Evolutionary conservation across 2,888 invertebrate genomes (phyloP).

Genomic region (Agrotis clavis): DNA sequence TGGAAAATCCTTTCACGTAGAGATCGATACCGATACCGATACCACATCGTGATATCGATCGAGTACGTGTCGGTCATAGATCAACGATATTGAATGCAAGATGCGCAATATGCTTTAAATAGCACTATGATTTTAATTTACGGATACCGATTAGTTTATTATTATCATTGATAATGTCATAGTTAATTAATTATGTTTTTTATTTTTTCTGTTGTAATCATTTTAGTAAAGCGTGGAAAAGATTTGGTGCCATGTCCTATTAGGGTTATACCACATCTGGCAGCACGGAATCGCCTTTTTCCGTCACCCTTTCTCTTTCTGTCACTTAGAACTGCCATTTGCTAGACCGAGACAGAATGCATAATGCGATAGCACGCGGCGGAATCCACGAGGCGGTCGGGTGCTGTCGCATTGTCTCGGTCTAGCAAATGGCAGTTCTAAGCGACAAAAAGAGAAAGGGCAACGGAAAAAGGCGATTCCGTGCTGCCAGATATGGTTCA

Average conservation of each 20-base stretch:
- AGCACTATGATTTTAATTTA: background rate
- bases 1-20: conserved; percentile 56
- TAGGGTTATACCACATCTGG: too few relatives aligned
- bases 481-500: too few relatives aligned
- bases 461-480: too few relatives aligned
- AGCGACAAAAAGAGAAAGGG: too few relatives aligned
- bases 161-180: conserved; percentile 16
- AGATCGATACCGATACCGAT: conserved; percentile 39
- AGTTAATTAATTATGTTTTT: conserved; percentile 26
- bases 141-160: conserved; percentile 23
- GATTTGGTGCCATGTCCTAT: background rate
- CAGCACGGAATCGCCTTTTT: too few relatives aligned
- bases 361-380: too few relatives aligned
- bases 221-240: background rate
- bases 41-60: conserved; percentile 11
- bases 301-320: too few relatives aligned
- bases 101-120: conserved; percentile 41
- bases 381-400: too few relatives aligned
- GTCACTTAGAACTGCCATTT: too few relatives aligned
- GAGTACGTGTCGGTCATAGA: conserved; percentile 38
- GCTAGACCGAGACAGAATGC: too few relatives aligned
- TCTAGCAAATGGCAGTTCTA: too few relatives aligned
- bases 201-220: conserved; percentile 2
- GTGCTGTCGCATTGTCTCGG: too few relatives aligned
- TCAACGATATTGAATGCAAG: conserved; percentile 26